Conservation (phyloP, 2,113 vertebrate species). For the Apaloderma vittatum region DNA sequence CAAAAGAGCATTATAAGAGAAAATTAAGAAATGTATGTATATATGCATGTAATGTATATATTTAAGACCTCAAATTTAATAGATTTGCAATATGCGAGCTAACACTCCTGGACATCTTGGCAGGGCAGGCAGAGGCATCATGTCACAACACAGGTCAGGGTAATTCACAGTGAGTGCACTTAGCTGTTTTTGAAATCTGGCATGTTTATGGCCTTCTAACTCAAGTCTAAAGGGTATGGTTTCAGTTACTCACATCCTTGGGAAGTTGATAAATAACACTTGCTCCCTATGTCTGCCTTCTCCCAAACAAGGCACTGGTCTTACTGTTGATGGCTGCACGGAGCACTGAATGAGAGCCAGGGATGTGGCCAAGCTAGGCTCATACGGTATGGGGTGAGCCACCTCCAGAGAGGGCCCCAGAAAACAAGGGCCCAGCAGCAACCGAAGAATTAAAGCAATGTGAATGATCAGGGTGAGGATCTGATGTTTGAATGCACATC, state of each 20-base stretch:
- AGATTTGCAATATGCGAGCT: neutral
- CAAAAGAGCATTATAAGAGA: neutral
- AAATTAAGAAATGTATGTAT: neutral
- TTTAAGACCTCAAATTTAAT: neutral
- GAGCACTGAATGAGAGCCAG: neutral
- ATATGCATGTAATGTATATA: neutral
- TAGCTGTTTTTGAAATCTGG: neutral
- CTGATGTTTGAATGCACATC: neutral
- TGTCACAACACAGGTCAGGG: accelerated
- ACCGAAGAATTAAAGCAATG: neutral
- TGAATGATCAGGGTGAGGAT: neutral
- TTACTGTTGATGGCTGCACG: neutral
- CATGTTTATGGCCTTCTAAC: neutral
- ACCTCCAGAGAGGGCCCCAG: neutral
- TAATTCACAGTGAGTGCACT: neutral
- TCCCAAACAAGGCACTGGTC: neutral
- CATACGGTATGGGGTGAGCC: accelerated
- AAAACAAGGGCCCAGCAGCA: neutral
- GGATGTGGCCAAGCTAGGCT: neutral
- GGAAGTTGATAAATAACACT: neutral
- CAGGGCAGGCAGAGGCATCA: neutral
- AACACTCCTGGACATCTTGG: neutral
- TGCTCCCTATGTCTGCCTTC: neutral
- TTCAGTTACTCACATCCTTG: neutral
- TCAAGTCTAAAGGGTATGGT: neutral